These are phyloP conservation scores for Xenopus tropicalis DNA, from an alignment of 2,113 vertebrate species.

Conservation along the genomic window UCB_Xtro_10.0 CM004450.2:24561501-24562000, in stretches of 20 bases:
- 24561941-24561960: slow-evolving; percentile 69
- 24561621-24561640: slow-evolving; percentile 92
- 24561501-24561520: background rate
- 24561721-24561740: background rate
- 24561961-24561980: slow-evolving; percentile 31
- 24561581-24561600: slow-evolving; percentile 98
- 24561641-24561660: slow-evolving; percentile 93
- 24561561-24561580: slow-evolving; percentile 95
- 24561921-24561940: slow-evolving; percentile 96
- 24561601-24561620: slow-evolving; percentile 94
- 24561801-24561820: slow-evolving; percentile 96
- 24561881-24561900: slow-evolving; percentile 97
- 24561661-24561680: slow-evolving; percentile 96
- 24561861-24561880: slow-evolving; percentile 92
- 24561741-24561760: background rate
- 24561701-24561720: accelerated
- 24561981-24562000: slow-evolving; percentile 12
- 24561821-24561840: slow-evolving; percentile 98
- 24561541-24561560: slow-evolving; percentile 94
- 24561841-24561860: slow-evolving; percentile 91
- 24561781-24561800: slow-evolving; percentile 98
- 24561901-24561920: slow-evolving; percentile 97
- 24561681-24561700: slow-evolving; percentile 95
- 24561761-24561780: slow-evolving; percentile 64
- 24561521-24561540: slow-evolving; percentile 93